phyloP scores from a whole-genome alignment of 2,797 vertebrate genomes.

The Cynopterus sphinx region DNA sequence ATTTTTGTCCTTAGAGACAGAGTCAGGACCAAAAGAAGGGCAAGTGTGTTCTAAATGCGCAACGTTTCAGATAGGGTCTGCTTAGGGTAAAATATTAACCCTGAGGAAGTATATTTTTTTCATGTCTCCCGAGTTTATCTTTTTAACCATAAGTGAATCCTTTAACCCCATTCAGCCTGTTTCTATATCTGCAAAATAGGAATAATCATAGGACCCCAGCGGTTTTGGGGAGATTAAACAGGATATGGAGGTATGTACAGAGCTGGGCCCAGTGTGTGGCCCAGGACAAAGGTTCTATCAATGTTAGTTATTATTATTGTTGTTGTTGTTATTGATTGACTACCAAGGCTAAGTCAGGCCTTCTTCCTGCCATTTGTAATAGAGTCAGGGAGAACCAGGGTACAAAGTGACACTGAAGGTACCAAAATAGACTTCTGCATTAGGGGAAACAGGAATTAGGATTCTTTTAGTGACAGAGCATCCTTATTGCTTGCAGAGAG shows the following conservation, averaged over 20 bases:
- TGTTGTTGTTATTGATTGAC: neutral
- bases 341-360: neutral
- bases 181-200: neutral
- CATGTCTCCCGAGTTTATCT: neutral
- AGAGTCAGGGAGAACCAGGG: neutral
- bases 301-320: neutral
- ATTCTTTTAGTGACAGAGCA: neutral
- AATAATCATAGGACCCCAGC: neutral
- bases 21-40: neutral
- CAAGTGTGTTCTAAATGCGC: neutral
- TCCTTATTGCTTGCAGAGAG: neutral
- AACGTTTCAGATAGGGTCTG: slow-evolving; percentile 9
- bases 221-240: neutral
- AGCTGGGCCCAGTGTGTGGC: neutral
- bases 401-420: neutral
- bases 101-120: slow-evolving; percentile 22
- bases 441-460: neutral
- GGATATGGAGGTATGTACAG: neutral
- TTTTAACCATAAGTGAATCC: neutral
- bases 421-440: neutral
- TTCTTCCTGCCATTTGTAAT: neutral
- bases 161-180: neutral
- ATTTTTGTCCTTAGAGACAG: slow-evolving; percentile 33
- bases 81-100: neutral
- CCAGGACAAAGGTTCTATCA: neutral